Evolutionary conservation across 2,797 vertebrate genomes (phyloP).

Genomic region (Garrulus glandarius): DNA sequence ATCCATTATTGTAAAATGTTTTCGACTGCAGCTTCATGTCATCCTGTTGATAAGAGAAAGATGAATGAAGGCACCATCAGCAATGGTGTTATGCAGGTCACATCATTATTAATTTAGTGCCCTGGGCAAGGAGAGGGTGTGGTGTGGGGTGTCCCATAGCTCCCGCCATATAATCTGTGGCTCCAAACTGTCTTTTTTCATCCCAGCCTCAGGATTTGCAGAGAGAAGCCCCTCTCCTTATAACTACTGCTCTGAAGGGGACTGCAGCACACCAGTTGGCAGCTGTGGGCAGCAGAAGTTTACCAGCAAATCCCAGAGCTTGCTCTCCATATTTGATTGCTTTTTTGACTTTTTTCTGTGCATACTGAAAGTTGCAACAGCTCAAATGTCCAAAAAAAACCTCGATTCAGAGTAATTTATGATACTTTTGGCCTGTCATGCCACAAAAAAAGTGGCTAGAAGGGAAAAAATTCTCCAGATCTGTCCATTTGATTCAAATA

Average conservation of each 20-base stretch:
- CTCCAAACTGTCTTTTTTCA: neutral
- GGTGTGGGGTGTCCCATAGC: neutral
- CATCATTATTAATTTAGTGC: neutral
- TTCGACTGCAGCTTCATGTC: fast-evolving
- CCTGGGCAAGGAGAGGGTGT: neutral
- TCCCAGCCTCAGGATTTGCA: neutral
- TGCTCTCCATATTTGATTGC: neutral
- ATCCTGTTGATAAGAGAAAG: neutral
- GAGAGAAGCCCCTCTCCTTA: neutral
- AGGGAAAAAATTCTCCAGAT: neutral
- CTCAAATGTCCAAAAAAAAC: neutral
- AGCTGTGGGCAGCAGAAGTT: neutral
- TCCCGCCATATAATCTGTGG: fast-evolving
- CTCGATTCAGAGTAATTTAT: neutral
- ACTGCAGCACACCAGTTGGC: fast-evolving
- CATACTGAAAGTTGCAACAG: neutral
- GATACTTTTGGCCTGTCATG: neutral
- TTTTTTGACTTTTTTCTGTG: neutral
- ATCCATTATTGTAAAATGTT: neutral
- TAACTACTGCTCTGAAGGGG: neutral
- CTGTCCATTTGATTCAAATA: neutral
- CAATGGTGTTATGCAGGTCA: neutral
- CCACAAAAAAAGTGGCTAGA: neutral
- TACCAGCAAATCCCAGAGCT: neutral
- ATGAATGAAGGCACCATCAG: neutral